Percentiles rank a stretch among this genome's conserved stretches.
Evolutionary conservation across 1,140 invertebrate species (phyloP).

Genomic region (Lucilia sericata): DNA sequence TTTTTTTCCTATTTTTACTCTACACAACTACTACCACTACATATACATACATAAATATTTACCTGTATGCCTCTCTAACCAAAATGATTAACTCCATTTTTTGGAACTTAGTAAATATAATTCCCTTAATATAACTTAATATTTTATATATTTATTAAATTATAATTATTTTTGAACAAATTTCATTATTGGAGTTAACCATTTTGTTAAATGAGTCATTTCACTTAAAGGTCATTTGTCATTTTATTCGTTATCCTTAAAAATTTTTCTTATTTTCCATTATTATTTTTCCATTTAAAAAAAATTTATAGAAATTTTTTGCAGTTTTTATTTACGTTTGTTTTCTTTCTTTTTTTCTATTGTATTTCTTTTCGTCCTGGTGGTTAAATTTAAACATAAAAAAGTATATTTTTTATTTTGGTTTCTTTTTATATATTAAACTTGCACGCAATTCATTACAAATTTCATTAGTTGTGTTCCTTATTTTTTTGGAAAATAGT

Average conservation of each 20-base stretch:
- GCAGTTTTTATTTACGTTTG: neutral
- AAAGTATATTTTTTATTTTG: neutral
- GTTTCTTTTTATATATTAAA: neutral
- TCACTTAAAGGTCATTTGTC: constrained; percentile 11
- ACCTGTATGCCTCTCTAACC: too few relatives aligned
- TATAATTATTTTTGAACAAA: too few relatives aligned
- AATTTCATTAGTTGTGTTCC: neutral
- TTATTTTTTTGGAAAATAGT: constrained; percentile 1
- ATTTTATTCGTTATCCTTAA: neutral
- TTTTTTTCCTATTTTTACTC: neutral
- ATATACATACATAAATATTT: too few relatives aligned
- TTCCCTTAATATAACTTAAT: too few relatives aligned
- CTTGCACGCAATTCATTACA: constrained; percentile 14
- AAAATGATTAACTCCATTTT: too few relatives aligned
- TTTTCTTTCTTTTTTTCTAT: neutral
- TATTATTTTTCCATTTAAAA: neutral
- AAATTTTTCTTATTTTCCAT: neutral
- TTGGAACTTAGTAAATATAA: too few relatives aligned
- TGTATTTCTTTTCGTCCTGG: constrained; percentile 2
- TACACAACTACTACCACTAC: neutral
- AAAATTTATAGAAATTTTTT: neutral
- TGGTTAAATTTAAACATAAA: neutral
- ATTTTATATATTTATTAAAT: too few relatives aligned
- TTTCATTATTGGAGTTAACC: too few relatives aligned
- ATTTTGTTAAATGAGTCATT: too few relatives aligned